These are phyloP conservation scores for Passerculus sandwichensis DNA, from an alignment of 2,797 vertebrate genomes.

Conservation along the genomic window DNA sequence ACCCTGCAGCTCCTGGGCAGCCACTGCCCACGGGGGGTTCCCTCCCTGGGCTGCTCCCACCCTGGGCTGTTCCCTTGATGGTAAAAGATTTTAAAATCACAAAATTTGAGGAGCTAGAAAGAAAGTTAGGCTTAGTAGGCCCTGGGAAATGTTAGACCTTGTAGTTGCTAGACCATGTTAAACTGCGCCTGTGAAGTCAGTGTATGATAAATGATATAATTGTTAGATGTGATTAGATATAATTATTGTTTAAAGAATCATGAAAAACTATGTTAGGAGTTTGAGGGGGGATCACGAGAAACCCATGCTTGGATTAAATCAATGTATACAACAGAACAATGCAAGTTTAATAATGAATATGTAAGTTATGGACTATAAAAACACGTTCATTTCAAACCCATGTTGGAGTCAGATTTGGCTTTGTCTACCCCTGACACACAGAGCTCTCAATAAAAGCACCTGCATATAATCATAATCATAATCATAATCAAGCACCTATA, in stretches of 20 bases:
- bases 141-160: background rate
- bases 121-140: background rate
- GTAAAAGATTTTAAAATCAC: background rate
- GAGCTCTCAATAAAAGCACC: background rate
- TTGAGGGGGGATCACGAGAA: background rate
- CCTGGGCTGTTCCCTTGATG: background rate
- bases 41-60: background rate
- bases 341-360: background rate
- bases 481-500: no score
- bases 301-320: background rate
- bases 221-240: background rate
- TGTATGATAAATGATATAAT: background rate
- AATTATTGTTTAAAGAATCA: background rate
- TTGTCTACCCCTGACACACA: background rate
- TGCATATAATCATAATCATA: background rate
- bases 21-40: fast-evolving
- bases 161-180: background rate
- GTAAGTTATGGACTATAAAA: background rate
- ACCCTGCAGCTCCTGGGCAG: background rate
- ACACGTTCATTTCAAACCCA: background rate
- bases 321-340: background rate
- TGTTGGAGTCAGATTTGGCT: background rate
- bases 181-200: background rate
- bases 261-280: background rate
- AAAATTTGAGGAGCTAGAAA: background rate